Evolutionary conservation across 2,797 vertebrate species (phyloP), one percentile per base, ranked within the genome.

Genomic region (Rhyacichthys aspro): DNA sequence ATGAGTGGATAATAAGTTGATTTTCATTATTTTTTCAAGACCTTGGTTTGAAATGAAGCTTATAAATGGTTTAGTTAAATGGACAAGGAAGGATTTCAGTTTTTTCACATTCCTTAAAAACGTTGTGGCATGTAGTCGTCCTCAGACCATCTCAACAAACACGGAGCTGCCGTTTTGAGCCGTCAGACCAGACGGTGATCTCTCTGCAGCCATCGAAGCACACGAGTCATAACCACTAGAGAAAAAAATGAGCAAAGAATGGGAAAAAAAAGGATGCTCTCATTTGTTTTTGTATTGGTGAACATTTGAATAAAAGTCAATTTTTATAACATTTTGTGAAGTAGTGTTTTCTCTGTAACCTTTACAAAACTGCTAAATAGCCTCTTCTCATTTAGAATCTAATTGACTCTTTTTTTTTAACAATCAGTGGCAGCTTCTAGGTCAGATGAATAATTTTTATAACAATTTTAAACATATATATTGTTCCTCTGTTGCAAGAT

Each of bases 231-330:
- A 67, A 85, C 85, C 86, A 88, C 88, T 86, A 65, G 57, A 65
- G 55, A 62, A 76, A 4, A 28, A 66, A 68, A 70, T 19, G 57
- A 75, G 62, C 64, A 38, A 28, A 52, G 50, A 64, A 57, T 3
- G 15, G 41, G 46, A 28, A n/a, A 5, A 17, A 63, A 39, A 32
- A 75, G 63, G 63, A 82, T 65, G 70, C 78, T 84, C 78, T 84
- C 74, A 81, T 84, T 91, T 83, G 81, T 89, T 90, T 91, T 91
- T 92, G 88, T 92, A 91, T 83, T 79, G 74, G 82, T 91, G 82
- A 87, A 89, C 77, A 86, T 90, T 91, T 90, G 82, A 93, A 91
- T 92, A 92, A 93, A 55, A 92, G 56, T 54, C 67, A 59, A 76
- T 80, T 83, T 88, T 89, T 88, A 64, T 84, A 83, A 44, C 1